These are phyloP conservation scores for Mormyrops boulengeri DNA, from an alignment of 2,797 vertebrate genomes.

Conservation along the genomic window DNA sequence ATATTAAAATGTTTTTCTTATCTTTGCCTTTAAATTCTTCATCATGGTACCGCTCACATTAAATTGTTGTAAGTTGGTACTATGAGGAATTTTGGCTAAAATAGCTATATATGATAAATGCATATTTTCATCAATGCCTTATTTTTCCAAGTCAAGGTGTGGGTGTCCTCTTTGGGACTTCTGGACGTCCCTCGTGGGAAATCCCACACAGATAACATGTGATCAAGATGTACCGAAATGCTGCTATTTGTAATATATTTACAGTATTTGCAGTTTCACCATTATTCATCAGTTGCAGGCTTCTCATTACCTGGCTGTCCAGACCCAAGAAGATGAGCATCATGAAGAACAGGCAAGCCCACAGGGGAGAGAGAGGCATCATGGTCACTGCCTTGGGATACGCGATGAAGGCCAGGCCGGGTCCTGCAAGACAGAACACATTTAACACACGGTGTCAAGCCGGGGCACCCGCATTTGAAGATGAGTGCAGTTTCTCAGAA, in stretches of 20 bases:
- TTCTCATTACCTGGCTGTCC: constrained; percentile 83
- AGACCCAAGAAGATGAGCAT: constrained; percentile 98
- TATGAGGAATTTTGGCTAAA: not conserved
- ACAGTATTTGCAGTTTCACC: not conserved
- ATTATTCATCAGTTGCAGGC: not conserved
- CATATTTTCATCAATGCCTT: not conserved
- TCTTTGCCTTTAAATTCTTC: not conserved
- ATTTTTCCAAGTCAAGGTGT: not conserved
- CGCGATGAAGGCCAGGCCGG: constrained; percentile 93
- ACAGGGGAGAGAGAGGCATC: constrained; percentile 95
- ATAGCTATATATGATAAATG: not conserved
- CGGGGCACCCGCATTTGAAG: not conserved
- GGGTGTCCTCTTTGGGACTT: not conserved
- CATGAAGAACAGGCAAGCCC: constrained; percentile 95
- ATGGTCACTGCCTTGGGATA: constrained; percentile 98
- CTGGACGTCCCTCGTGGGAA: not conserved
- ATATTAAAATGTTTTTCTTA: not conserved
- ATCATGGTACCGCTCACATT: not conserved
- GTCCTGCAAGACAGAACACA: constrained; percentile 59
- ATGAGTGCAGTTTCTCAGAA: not conserved
- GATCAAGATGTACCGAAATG: not conserved
- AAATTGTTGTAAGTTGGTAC: not conserved
- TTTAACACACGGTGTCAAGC: not conserved
- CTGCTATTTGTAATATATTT: not conserved
- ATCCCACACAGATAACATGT: not conserved